These are phyloP conservation scores for Chloropsis cyanopogon DNA, from an alignment of 2,113 vertebrate species.

Conservation along the genomic window DNA sequence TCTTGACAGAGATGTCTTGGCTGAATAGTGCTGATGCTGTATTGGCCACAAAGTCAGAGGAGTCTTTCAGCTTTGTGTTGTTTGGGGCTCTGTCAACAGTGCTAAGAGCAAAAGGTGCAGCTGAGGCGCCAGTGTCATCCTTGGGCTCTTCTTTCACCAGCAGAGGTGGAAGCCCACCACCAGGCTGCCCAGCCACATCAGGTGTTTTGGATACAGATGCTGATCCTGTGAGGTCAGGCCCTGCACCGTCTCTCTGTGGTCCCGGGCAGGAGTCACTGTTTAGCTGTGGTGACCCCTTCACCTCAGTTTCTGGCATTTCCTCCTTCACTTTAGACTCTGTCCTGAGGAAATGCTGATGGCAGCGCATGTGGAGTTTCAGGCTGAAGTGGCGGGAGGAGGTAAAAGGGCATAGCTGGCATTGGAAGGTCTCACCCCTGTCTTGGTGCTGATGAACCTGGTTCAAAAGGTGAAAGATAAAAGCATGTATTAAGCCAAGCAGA, in stretches of 20 bases:
- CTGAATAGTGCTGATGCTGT: conserved; percentile 90
- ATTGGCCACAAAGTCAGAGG: conserved; percentile 78
- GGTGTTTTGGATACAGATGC: conserved; percentile 70
- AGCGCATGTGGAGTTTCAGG: conserved; percentile 99
- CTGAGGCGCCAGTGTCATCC: conserved; percentile 81
- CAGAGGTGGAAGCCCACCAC: conserved; percentile 73
- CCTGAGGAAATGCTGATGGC: conserved; percentile 98
- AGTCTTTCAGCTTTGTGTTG: conserved; percentile 87
- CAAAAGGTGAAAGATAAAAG: conserved; percentile 29
- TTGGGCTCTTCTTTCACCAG: conserved; percentile 94
- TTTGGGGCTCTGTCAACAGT: conserved; percentile 82
- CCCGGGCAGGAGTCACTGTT: conserved; percentile 76
- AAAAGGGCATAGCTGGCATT: conserved; percentile 98
- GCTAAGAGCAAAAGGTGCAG: conserved; percentile 84
- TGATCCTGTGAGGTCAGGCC: conserved; percentile 75
- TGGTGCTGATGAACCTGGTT: conserved; percentile 98
- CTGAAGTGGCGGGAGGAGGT: conserved; percentile 99
- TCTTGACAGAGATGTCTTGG: conserved; percentile 97
- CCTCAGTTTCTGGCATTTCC: conserved; percentile 91
- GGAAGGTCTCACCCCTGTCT: conserved; percentile 98
- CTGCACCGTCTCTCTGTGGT: conserved; percentile 71
- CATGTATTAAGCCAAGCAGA: neutral
- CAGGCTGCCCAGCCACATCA: conserved; percentile 82
- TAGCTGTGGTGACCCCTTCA: conserved; percentile 82
- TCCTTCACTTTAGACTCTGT: conserved; percentile 97